phyloP scores from a whole-genome alignment of 1,140 invertebrate species.

The Caenorhabditis tropicalis region DNA sequence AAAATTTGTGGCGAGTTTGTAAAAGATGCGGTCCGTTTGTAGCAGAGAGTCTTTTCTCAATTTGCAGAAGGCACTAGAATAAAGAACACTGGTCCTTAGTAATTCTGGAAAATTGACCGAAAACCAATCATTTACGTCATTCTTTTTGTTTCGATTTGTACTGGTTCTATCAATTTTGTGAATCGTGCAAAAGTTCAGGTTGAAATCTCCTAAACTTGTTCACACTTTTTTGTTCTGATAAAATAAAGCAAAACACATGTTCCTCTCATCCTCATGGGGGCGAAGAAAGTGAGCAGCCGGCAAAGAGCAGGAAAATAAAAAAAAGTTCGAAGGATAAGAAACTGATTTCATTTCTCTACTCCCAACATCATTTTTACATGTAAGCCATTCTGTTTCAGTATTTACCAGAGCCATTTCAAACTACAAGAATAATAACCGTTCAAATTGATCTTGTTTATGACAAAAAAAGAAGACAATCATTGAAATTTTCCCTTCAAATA shows the following conservation, averaged over 20 bases:
- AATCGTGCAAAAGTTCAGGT: background rate
- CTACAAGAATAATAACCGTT: background rate
- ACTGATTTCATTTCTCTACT: background rate
- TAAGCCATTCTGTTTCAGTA: background rate
- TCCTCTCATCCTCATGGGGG: conserved; percentile 9
- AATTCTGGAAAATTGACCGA: background rate
- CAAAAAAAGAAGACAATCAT: background rate
- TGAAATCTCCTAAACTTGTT: conserved; percentile 3
- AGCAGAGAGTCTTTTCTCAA: background rate
- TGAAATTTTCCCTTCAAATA: background rate
- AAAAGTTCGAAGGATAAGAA: conserved; percentile 23
- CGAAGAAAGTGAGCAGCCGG: background rate
- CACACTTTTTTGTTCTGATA: conserved; percentile 40
- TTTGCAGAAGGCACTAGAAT: background rate
- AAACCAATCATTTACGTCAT: background rate
- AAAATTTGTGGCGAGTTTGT: background rate
- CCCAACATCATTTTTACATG: background rate
- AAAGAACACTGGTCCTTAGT: conserved; percentile 15
- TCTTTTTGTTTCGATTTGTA: background rate
- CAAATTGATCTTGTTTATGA: background rate
- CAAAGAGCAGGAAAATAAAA: conserved; percentile 28
- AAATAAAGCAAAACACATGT: conserved; percentile 27
- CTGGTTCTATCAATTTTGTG: no score
- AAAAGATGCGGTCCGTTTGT: background rate
- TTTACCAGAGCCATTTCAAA: background rate